Base-by-base conservation (phyloP, 2,797 vertebrate species). In the Siniperca scherzeri region DNA sequence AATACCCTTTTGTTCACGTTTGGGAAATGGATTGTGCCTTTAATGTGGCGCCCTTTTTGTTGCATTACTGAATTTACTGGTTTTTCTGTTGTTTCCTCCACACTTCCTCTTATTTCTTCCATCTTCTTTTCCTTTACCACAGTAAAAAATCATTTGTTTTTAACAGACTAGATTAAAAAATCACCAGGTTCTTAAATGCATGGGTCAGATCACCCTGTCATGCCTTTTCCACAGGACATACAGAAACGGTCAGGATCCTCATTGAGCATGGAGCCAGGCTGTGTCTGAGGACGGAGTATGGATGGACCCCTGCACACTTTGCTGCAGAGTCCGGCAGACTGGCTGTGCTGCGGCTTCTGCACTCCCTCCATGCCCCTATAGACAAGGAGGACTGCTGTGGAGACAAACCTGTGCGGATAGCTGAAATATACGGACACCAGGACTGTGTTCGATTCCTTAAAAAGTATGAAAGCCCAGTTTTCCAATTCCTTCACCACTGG, bases 241-340 rank as follows among this genome's bases (percentile, higher is more conserved):
- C 93, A 1, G 96, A 97, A n/a, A 92, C 95, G 0, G 86, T 95
- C 1, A 90, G 91, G 85, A 89, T 98, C 21, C 95, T 99, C 0
- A 87, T 97, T 40, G 93, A 93, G 38, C 93, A 96, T 0, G 97
- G 97, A 0, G 97, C 97, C 59, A 95, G 96, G 53, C 92, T 90
- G 0, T 96, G 96, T 86, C 93, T 98, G 79, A 95, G 95, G 71
- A 98, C 96, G 0, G 95, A 95, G 0, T 93, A 93, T 8, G 98
- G 98, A 25, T 97, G 97, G 97, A 99, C 96, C 0, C 84, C 98
- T 0, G 97, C 97, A 46, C 98, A 99, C 87, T 97, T 96, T n/a
- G 97, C 97, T 0, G 97, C 97, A 0, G 96, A 98, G 86, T 94
- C 94, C 0, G 98, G 98, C 12, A 93, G 89, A 0, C 92, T 99